A percentile compares a stretch with the other conserved stretches of the same genome.
phyloP scores from a whole-genome alignment of 2,888 invertebrate species.

The Papilio gigon region DNA sequence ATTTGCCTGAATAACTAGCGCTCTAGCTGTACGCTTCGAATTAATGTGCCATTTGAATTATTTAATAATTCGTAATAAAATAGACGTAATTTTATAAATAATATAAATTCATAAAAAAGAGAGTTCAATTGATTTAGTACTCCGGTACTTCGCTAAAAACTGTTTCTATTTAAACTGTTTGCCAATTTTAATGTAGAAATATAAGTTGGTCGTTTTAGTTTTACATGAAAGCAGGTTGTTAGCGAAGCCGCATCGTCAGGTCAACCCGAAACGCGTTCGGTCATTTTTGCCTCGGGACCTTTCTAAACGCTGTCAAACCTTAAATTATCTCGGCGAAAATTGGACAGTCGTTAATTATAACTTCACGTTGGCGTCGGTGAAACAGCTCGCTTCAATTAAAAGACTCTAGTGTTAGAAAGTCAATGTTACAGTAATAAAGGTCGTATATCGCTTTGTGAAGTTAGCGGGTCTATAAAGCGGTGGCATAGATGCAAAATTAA shows the following conservation, averaged over 20 bases:
- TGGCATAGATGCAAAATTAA: neutral
- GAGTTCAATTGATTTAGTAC: neutral
- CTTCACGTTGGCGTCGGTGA: slow-evolving; percentile 64
- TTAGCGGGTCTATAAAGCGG: neutral
- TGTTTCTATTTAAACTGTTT: neutral
- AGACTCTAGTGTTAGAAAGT: slow-evolving; percentile 59
- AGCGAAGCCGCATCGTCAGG: slow-evolving; percentile 1
- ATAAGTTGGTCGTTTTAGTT: neutral
- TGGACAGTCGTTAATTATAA: slow-evolving; percentile 75
- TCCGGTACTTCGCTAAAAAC: neutral
- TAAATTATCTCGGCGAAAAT: slow-evolving; percentile 66
- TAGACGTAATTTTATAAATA: too few relatives aligned
- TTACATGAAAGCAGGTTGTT: neutral
- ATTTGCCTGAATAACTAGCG: slow-evolving; percentile 20
- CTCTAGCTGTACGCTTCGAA: neutral
- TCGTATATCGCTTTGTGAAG: slow-evolving; percentile 21
- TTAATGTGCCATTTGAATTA: neutral
- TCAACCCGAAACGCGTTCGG: slow-evolving; percentile 29
- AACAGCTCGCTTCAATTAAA: slow-evolving; percentile 69
- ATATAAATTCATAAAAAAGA: too few relatives aligned
- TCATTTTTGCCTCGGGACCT: slow-evolving; percentile 47
- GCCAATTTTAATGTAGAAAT: neutral
- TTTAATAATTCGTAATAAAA: neutral
- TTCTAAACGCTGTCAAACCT: slow-evolving; percentile 60
- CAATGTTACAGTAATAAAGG: slow-evolving; percentile 42